Percentiles rank a stretch among this genome's conserved stretches.
Conservation (phyloP, 2,888 invertebrate species). For the Drosophila mercatorum region DNA sequence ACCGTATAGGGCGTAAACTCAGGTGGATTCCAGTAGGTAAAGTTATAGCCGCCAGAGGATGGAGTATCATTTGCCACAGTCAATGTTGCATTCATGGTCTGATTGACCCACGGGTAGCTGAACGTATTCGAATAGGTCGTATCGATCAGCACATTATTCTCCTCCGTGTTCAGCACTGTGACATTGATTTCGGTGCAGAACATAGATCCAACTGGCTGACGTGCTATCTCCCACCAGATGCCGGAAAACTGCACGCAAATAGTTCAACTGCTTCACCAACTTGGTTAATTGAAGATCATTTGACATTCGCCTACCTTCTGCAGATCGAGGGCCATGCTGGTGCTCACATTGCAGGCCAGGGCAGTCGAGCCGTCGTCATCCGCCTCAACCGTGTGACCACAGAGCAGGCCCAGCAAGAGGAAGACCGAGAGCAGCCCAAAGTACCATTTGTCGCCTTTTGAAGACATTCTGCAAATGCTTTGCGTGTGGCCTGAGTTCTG, state of each 20-base stretch:
- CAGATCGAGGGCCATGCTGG: conserved; percentile 48
- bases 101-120: conserved; percentile 61
- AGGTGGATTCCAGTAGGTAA: conserved; percentile 64
- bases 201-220: conserved; percentile 54
- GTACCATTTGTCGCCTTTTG: neutral
- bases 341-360: conserved; percentile 31
- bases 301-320: conserved; percentile 29
- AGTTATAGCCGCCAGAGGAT: conserved; percentile 52
- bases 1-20: conserved; percentile 43
- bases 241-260: conserved; percentile 54
- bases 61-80: conserved; percentile 24
- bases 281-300: no score
- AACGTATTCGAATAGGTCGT: conserved; percentile 63
- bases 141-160: conserved; percentile 45
- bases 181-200: conserved; percentile 64
- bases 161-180: conserved; percentile 23
- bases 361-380: neutral
- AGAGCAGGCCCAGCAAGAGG: conserved; percentile 35
- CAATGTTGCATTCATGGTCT: conserved; percentile 59
- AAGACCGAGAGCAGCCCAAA: conserved; percentile 20
- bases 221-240: conserved; percentile 72
- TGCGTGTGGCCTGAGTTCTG: conserved; percentile 33
- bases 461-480: conserved; percentile 38
- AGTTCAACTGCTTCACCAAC: neutral
- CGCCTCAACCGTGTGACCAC: conserved; percentile 24